Conservation (phyloP, 2,797 vertebrate species). For the Halcyon smyrnensis region DNA sequence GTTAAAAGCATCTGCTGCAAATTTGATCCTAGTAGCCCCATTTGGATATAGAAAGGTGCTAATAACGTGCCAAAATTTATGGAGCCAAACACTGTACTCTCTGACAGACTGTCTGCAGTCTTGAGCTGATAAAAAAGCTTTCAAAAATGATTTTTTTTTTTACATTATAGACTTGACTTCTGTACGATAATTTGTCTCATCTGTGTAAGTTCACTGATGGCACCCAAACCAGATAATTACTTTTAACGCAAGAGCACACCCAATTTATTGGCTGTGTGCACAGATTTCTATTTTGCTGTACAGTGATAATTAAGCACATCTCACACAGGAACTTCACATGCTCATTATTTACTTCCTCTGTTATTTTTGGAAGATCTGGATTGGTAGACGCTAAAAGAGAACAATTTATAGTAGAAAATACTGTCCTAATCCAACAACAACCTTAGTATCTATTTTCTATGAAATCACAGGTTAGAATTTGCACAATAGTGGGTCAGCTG, state of each 20-base stretch:
- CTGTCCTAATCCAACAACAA: neutral
- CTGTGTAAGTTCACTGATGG: neutral
- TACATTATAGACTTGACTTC: neutral
- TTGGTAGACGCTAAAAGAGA: neutral
- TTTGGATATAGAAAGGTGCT: neutral
- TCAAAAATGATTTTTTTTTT: neutral
- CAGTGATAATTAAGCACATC: neutral
- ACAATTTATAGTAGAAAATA: neutral
- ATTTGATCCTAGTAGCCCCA: neutral
- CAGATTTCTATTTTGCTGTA: neutral
- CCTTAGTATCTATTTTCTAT: neutral
- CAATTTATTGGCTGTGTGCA: neutral
- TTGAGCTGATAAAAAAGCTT: neutral
- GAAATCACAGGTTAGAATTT: slow-evolving; percentile 16
- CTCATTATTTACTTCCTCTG: neutral
- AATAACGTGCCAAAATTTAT: slow-evolving; percentile 26
- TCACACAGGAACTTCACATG: neutral
- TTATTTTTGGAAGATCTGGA: slow-evolving; percentile 5
- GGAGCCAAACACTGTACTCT: neutral
- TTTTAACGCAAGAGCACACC: neutral
- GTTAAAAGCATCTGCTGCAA: slow-evolving; percentile 51
- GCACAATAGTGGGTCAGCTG: neutral
- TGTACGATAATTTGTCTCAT: neutral
- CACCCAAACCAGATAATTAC: neutral
- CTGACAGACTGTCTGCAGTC: neutral